Conservation (phyloP, 2,113 vertebrate species). For the Pardalotus punctatus region DNA sequence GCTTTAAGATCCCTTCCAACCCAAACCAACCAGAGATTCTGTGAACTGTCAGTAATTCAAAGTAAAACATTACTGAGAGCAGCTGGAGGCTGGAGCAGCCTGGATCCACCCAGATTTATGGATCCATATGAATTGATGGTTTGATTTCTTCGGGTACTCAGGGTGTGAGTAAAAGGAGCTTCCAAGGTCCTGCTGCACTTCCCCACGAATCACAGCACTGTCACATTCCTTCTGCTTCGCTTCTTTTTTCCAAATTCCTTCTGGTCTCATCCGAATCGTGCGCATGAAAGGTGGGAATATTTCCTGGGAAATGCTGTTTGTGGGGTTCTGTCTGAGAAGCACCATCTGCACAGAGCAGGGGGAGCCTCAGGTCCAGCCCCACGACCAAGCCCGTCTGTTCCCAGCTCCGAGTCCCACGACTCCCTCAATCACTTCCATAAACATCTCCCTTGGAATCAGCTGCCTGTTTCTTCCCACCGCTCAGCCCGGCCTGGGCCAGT, state of each 20-base stretch:
- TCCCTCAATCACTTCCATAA: conserved; percentile 19
- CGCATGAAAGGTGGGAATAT: not conserved
- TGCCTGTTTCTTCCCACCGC: not conserved
- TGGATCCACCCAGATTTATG: not conserved
- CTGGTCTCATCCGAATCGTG: not conserved
- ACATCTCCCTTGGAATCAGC: not conserved
- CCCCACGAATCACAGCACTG: fast-evolving
- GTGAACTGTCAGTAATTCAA: not conserved
- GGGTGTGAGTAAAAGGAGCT: not conserved
- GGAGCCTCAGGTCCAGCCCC: not conserved
- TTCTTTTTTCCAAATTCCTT: not conserved
- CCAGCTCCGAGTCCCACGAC: not conserved
- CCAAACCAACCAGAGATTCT: not conserved
- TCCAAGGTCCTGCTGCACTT: not conserved
- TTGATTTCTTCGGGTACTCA: not conserved
- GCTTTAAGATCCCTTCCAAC: not conserved
- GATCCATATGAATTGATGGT: not conserved
- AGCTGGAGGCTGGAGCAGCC: not conserved
- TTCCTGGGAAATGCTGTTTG: not conserved
- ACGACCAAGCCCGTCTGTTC: not conserved
- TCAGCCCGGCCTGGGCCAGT: not conserved
- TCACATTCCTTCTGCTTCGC: not conserved
- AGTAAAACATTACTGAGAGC: not conserved
- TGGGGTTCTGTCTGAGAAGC: not conserved
- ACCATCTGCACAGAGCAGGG: not conserved